These are phyloP conservation scores for Psophia crepitans DNA, from an alignment of 2,113 vertebrate species.

Conservation along the genomic window DNA sequence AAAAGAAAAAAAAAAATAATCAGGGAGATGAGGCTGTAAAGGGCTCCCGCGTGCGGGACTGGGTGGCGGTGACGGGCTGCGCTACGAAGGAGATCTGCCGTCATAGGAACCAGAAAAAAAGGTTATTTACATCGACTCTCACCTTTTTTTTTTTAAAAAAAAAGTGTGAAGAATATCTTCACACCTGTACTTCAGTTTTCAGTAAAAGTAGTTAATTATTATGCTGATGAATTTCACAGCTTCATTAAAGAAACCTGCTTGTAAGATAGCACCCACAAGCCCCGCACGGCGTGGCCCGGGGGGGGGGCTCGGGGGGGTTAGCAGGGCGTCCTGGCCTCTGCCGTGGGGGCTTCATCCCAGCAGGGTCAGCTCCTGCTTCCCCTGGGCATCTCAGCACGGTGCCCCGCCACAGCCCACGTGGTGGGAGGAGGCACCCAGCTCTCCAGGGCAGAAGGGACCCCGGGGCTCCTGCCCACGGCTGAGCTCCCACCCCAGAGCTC, in stretches of 20 bases:
- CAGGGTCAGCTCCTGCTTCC: neutral
- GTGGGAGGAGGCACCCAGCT: fast-evolving
- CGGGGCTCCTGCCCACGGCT: neutral
- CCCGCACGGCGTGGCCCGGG: fast-evolving
- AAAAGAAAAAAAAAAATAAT: neutral
- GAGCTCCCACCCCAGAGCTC: neutral
- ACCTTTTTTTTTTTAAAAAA: neutral
- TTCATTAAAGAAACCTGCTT: neutral
- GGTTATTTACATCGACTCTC: constrained; percentile 48
- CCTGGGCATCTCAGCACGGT: neutral
- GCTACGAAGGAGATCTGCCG: neutral
- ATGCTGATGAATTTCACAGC: constrained; percentile 5
- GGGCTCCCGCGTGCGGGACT: neutral
- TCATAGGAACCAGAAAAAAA: neutral
- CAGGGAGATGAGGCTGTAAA: neutral
- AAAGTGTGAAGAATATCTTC: neutral
- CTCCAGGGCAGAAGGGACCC: neutral
- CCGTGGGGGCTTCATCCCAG: neutral
- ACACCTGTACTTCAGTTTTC: neutral
- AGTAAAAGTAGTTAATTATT: constrained; percentile 44
- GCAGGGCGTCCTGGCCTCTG: fast-evolving
- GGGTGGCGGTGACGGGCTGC: neutral
- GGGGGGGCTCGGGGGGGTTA: fast-evolving
- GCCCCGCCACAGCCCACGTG: fast-evolving
- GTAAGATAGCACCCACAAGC: fast-evolving